Evolutionary conservation across 2,888 invertebrate species (phyloP).

Genomic region (Tridacna gigas): DNA sequence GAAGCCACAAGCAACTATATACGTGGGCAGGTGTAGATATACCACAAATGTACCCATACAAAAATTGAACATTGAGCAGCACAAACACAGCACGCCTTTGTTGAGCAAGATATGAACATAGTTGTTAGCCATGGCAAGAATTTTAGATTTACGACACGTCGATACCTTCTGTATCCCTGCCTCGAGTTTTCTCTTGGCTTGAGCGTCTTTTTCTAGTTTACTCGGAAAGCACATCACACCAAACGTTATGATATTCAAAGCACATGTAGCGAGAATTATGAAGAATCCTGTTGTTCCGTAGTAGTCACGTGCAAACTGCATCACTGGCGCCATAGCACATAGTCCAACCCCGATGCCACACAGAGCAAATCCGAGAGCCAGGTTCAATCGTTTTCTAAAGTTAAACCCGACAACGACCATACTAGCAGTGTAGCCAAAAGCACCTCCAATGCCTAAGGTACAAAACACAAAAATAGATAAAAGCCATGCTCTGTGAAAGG

Average conservation of each 20-base stretch:
- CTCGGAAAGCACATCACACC: conserved; percentile 53
- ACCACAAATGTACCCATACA: conserved; percentile 49
- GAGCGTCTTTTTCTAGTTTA: conserved; percentile 42
- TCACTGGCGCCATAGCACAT: conserved; percentile 46
- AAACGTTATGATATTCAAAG: conserved; percentile 44
- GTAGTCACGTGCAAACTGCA: conserved; percentile 46
- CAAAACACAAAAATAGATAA: too few species aligned
- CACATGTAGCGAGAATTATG: conserved; percentile 44
- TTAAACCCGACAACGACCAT: conserved; percentile 58
- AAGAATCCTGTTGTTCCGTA: conserved; percentile 60
- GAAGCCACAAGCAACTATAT: conserved; percentile 43
- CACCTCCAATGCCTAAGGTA: conserved; percentile 46
- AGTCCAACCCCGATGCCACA: conserved; percentile 48
- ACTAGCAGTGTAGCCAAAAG: conserved; percentile 54
- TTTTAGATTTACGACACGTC: neutral
- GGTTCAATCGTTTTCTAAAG: conserved; percentile 41
- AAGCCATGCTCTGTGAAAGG: too few species aligned
- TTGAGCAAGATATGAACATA: conserved; percentile 34
- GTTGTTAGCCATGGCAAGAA: conserved; percentile 5
- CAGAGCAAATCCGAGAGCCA: conserved; percentile 51
- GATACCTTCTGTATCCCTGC: neutral
- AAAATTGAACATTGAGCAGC: conserved; percentile 44
- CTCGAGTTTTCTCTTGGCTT: conserved; percentile 26
- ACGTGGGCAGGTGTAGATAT: conserved; percentile 46
- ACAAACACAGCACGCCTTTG: conserved; percentile 43